phyloP scores from a whole-genome alignment of 2,113 vertebrate species.

The Mormoops blainvillei region DNA sequence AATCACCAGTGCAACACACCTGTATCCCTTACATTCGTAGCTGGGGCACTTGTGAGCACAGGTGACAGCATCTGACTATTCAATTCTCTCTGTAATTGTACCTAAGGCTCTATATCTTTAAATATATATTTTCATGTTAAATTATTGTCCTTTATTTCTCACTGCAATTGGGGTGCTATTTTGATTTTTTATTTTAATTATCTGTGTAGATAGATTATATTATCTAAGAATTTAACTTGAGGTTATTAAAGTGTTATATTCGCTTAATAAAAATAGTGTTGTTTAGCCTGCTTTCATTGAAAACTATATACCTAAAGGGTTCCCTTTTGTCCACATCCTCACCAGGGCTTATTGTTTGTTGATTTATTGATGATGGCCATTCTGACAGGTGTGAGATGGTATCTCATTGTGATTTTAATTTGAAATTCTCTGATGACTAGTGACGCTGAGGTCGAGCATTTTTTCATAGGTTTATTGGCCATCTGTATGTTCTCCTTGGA shows the following conservation, averaged over 20 bases:
- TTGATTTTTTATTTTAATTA: neutral
- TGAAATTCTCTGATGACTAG: too few relatives aligned
- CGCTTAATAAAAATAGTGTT: neutral
- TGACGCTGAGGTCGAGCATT: too few relatives aligned
- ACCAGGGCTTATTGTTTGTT: too few relatives aligned
- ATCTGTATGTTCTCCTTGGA: too few relatives aligned
- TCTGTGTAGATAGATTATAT: neutral
- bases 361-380: too few relatives aligned
- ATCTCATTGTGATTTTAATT: too few relatives aligned
- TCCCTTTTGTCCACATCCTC: too few relatives aligned
- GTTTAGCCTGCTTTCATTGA: neutral
- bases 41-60: neutral
- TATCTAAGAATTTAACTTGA: neutral
- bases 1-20: rapidly evolving
- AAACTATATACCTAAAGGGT: neutral
- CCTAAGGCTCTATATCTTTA: neutral
- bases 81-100: neutral
- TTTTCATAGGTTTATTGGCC: too few relatives aligned
- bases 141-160: neutral
- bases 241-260: neutral
- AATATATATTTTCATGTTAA: neutral
- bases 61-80: neutral
- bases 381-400: too few relatives aligned
- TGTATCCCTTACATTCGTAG: too few relatives aligned
- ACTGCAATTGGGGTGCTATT: neutral